Evolutionary conservation across 2,888 invertebrate species (phyloP), one percentile per base, ranked within the genome.

Genomic region (Mesorhabditis belari): DNA sequence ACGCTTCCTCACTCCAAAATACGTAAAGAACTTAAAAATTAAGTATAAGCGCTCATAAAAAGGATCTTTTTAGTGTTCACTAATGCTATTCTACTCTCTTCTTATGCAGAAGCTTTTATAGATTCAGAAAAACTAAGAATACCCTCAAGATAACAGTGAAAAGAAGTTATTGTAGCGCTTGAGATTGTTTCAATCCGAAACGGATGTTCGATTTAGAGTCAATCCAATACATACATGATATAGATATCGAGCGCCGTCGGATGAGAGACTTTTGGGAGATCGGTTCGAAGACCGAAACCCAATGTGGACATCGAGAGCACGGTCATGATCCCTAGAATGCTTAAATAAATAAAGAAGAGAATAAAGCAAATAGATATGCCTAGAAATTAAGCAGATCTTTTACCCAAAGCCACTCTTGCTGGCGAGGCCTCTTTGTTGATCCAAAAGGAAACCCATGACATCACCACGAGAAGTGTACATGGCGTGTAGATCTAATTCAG

Each of bases 221-320:
- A n/a, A n/a, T n/a, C n/a, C 61, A 53, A 28, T 17, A 44, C 62
- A 25, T 55, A 73, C 70, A 89, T 89, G 3, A 90, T 89, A 81
- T 90, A 90, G 78, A 88, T 89, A 80, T 90, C 90, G 67, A 90
- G 83, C 1, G 90, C 90, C n/a, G 90, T 90, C 3, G 89, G 89
- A 82, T 90, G 90, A 55, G 90, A 87, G 58, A 90, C 90, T 84
- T 89, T 89, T 4, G 90, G 90, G 61, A 90, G 83, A 82, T 90
- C 90, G 4, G 88, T 89, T 63, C 90, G 85, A 80, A 90, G 89
- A 5, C 78, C 79, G 29, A 81, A 82, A 5, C 89, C 89, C 63
- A 90, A 83, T 77, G 90, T 90, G 0, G 90, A 89, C 89, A 90
- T 90, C 9, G 90, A 90, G 60, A 90, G 84, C 5, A 90, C 89